phyloP scores from a whole-genome alignment of 2,888 invertebrate genomes.

The Parasteatoda lunata region DNA sequence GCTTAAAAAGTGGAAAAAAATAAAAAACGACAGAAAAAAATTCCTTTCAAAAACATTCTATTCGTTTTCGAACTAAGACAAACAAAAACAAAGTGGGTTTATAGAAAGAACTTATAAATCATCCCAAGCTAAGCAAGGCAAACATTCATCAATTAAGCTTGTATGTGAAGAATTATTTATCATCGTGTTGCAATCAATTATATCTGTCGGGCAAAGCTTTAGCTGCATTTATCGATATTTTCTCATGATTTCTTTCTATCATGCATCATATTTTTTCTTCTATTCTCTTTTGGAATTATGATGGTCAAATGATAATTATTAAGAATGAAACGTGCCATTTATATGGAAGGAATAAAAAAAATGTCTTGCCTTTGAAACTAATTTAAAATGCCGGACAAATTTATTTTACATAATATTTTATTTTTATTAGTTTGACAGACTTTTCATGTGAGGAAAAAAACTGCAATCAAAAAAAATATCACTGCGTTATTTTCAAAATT shows the following conservation, averaged over 20 bases:
- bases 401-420: too few species aligned
- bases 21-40: conserved; percentile 14
- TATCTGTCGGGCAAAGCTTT: conserved; percentile 34
- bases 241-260: conserved; percentile 35
- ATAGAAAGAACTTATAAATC: conserved; percentile 52
- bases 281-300: not conserved
- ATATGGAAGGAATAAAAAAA: too few species aligned
- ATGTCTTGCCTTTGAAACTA: too few species aligned
- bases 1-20: too few species aligned
- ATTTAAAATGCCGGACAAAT: too few species aligned
- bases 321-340: too few species aligned
- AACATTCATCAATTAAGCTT: conserved; percentile 62
- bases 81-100: conserved; percentile 30
- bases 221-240: conserved; percentile 22
- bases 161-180: conserved; percentile 58
- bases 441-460: too few species aligned
- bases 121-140: conserved; percentile 29
- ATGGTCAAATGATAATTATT: not conserved
- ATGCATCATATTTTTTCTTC: not conserved
- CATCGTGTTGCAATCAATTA: conserved; percentile 48
- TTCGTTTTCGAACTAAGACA: conserved; percentile 20
- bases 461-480: too few species aligned
- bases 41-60: not conserved
- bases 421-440: too few species aligned
- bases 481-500: too few species aligned